Evolutionary conservation across 2,113 vertebrate genomes (phyloP).

Genomic region (Nibea albiflora): DNA sequence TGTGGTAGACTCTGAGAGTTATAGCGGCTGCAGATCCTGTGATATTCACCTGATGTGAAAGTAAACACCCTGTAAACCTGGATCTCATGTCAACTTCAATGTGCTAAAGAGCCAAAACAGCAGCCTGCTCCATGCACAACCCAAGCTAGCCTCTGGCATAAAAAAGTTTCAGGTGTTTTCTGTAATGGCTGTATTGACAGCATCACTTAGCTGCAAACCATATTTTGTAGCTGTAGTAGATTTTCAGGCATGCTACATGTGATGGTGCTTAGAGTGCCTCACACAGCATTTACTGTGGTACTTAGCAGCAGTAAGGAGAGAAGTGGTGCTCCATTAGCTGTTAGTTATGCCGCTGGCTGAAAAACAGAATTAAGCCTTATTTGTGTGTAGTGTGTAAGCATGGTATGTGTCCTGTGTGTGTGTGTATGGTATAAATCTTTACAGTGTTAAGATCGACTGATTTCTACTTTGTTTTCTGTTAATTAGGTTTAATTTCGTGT

Average conservation of each 20-base stretch:
- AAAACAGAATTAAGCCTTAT: conserved; percentile 41
- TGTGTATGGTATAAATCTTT: background rate
- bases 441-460: background rate
- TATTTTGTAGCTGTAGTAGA: conserved; percentile 31
- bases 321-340: conserved; percentile 53
- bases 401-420: conserved; percentile 14
- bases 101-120: background rate
- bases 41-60: background rate
- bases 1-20: background rate
- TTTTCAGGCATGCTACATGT: conserved; percentile 49
- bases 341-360: conserved; percentile 25
- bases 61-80: background rate
- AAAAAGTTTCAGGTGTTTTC: background rate
- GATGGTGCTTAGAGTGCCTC: conserved; percentile 60
- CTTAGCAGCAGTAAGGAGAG: conserved; percentile 55
- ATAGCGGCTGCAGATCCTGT: background rate
- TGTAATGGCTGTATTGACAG: conserved; percentile 14
- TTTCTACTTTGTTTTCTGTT: background rate
- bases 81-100: background rate
- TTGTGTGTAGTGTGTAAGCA: conserved; percentile 30
- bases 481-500: background rate
- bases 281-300: conserved; percentile 52
- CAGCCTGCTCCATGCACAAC: background rate
- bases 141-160: background rate
- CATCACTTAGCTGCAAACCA: conserved; percentile 25